These are phyloP conservation scores for Callyntrura guangdongensis DNA, from an alignment of 2,888 invertebrate species.

Conservation along the genomic window DNA sequence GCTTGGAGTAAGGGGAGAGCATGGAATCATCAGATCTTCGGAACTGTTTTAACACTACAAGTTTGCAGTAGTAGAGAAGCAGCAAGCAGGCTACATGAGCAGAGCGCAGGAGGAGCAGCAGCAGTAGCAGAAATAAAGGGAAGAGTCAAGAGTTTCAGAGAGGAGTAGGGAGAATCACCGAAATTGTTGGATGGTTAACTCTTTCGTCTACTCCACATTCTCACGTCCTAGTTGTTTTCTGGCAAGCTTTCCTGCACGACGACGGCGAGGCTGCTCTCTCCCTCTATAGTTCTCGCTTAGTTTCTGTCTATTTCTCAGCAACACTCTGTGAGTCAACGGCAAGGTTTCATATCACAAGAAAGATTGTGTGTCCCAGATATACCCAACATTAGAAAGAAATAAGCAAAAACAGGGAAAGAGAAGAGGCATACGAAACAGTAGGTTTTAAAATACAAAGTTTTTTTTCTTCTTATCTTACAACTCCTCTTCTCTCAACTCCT, in stretches of 20 bases:
- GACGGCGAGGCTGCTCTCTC: constrained; percentile 81
- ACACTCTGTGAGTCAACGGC: constrained; percentile 29
- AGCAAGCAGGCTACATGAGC: constrained; percentile 24
- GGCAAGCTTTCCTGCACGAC: constrained; percentile 84
- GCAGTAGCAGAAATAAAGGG: constrained; percentile 42
- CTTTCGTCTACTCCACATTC: constrained; percentile 81
- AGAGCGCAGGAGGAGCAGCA: constrained; percentile 47
- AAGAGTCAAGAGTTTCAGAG: constrained; percentile 20
- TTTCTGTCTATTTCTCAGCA: constrained; percentile 36
- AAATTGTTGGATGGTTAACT: constrained; percentile 78
- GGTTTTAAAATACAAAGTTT: neutral
- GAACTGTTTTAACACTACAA: constrained; percentile 52
- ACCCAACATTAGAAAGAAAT: neutral
- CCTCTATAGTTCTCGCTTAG: neutral
- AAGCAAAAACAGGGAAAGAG: constrained; percentile 44
- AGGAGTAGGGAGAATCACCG: constrained; percentile 67
- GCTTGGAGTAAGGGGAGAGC: constrained; percentile 35
- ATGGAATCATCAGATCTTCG: constrained; percentile 63
- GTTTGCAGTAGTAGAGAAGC: constrained; percentile 32
- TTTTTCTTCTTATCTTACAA: neutral
- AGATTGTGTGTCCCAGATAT: constrained; percentile 66
- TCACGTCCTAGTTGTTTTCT: constrained; percentile 85
- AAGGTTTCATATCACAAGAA: constrained; percentile 37
- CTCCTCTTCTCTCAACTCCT: constrained; percentile 54
- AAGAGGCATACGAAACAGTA: constrained; percentile 10